A percentile compares a stretch with the other conserved stretches of the same genome.
Conservation (phyloP, 2,113 vertebrate genomes). For the Chaetodon trifascialis region DNA sequence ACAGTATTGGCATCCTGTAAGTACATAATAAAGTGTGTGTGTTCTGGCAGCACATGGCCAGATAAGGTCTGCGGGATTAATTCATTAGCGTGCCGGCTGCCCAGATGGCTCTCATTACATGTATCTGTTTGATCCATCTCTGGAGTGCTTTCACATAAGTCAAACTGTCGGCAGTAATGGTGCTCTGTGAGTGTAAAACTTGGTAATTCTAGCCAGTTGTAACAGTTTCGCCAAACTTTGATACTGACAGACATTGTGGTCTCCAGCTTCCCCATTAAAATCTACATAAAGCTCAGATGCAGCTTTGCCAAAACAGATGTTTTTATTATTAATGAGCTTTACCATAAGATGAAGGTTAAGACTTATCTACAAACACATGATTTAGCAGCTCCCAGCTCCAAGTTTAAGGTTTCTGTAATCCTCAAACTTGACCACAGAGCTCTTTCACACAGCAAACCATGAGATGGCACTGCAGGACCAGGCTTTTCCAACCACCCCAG, state of each 20-base stretch:
- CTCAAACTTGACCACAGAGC: background rate
- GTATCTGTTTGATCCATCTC: slow-evolving; percentile 54
- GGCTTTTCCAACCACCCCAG: background rate
- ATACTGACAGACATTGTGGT: slow-evolving; percentile 16
- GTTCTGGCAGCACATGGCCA: slow-evolving; percentile 40
- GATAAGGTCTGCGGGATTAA: slow-evolving; percentile 56
- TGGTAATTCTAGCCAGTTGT: slow-evolving; percentile 4
- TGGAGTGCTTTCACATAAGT: slow-evolving; percentile 27
- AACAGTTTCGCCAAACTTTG: slow-evolving; percentile 1
- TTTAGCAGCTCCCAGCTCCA: background rate
- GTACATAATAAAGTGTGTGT: slow-evolving; percentile 47
- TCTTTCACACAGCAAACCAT: slow-evolving; percentile 48
- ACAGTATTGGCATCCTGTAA: background rate
- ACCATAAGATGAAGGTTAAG: background rate
- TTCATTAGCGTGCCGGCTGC: slow-evolving; percentile 41
- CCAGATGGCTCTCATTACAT: slow-evolving; percentile 62
- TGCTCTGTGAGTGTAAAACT: background rate
- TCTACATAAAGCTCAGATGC: slow-evolving; percentile 9
- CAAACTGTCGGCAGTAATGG: slow-evolving; percentile 25
- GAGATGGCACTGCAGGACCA: slow-evolving; percentile 77
- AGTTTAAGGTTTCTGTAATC: background rate
- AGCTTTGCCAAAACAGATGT: background rate
- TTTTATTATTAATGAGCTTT: background rate
- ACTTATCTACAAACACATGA: too few relatives aligned
- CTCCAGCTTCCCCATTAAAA: slow-evolving; percentile 12